Base-by-base conservation (phyloP, 2,113 vertebrate genomes). In the Lucifuga dentata region DNA sequence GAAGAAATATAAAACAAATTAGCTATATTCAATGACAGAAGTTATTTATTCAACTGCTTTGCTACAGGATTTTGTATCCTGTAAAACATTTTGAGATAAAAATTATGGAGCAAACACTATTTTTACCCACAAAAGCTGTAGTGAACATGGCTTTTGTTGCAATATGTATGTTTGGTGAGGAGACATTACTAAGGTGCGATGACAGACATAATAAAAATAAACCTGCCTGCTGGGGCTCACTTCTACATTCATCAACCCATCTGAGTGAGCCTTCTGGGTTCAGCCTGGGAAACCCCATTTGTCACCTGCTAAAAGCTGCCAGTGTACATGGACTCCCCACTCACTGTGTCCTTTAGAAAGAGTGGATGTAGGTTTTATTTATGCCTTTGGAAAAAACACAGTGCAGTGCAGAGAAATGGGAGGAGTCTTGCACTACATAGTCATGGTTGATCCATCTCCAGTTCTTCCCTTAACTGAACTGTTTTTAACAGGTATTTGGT, bases 131-230 rank as follows among this genome's bases (percentile, higher is more conserved):
- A 49, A 66, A 46, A 33, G 2, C 32, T 55, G 17, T 35, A 60
- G 59, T 26, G 2, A 10, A n/a, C n/a, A n/a, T n/a, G n/a, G n/a
- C n/a, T n/a, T n/a, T n/a, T n/a, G n/a, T n/a, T n/a, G n/a, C n/a
- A n/a, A n/a, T 91, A 91, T 93, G 87, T 49, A 79, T 88, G 88
- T 90, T 90, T 89, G 89, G 89, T 76, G 73, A 74, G 70, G 81
- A 76, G 41, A 61, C 48, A 51, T 40, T 52, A 36, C 73, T 76
- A 90, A 92, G 90, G 92, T 90, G 67, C 90, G 84, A 92, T 95
- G 95, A 94, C 91, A 93, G 91, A 93, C 23, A 89, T 95, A 95
- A 96, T 96, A 96, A 94, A 97, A 96, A 95, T 94, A 95, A 95
- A 95, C 93, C 84, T 86, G 86, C 95, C 95, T 95, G 93, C 93